Conservation (phyloP, 2,797 vertebrate species). For the Rhinichthys osculus region DNA sequence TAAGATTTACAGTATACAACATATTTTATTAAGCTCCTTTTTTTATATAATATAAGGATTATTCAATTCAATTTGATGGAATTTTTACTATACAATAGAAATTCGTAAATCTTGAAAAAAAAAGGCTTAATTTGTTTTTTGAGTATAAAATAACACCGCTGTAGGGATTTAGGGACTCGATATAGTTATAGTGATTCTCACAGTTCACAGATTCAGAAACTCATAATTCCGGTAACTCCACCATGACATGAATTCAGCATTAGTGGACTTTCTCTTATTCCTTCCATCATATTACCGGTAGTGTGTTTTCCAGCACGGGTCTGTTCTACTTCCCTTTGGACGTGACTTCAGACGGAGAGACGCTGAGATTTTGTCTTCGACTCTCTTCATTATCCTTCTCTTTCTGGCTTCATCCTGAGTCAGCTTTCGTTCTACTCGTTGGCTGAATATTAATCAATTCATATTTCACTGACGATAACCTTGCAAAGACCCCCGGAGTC, state of each 20-base stretch:
- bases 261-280: background rate
- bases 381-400: background rate
- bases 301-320: background rate
- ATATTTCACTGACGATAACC: slow-evolving; percentile 51
- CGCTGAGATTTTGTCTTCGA: background rate
- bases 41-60: background rate
- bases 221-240: background rate
- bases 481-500: slow-evolving; percentile 59
- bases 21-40: background rate
- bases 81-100: too few species aligned
- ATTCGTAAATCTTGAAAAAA: background rate
- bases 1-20: background rate
- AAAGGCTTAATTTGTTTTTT: too few species aligned
- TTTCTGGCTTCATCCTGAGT: background rate
- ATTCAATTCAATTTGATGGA: background rate
- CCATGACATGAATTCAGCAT: background rate
- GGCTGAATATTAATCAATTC: slow-evolving; percentile 42
- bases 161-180: background rate
- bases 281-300: background rate
- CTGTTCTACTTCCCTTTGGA: background rate
- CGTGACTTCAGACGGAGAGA: background rate
- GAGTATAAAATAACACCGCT: background rate
- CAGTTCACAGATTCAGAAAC: background rate
- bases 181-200: background rate
- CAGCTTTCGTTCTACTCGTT: background rate